A percentile compares a stretch with the other conserved stretches of the same genome.
phyloP scores from a whole-genome alignment of 1,140 invertebrate species.

The Himalopsyche phryganea region DNA sequence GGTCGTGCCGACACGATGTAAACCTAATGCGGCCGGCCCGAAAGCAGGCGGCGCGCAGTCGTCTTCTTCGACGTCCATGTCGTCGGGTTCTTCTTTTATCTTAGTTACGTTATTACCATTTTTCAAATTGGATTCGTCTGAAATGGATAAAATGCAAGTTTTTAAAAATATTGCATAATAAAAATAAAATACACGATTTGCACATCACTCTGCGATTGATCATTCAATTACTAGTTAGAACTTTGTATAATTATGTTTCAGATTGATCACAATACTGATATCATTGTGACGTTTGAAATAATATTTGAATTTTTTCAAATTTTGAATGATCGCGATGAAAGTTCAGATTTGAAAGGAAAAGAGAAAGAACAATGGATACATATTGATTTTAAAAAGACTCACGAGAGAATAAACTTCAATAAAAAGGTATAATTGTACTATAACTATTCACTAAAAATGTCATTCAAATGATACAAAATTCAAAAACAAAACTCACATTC shows the following conservation, averaged over 20 bases:
- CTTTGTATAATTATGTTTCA: no score
- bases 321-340: slow-evolving; percentile 39
- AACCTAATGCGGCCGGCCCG: slow-evolving; percentile 70
- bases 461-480: slow-evolving; percentile 25
- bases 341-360: slow-evolving; percentile 14
- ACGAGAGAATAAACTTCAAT: no score
- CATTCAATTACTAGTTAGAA: no score
- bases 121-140: slow-evolving; percentile 51
- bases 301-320: slow-evolving; percentile 56
- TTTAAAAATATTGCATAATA: slow-evolving; percentile 21
- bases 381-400: no score
- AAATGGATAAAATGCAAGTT: slow-evolving; percentile 27
- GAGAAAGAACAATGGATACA: no score
- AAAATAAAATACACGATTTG: not conserved
- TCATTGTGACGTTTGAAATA: slow-evolving; percentile 25
- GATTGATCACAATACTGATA: slow-evolving; percentile 16
- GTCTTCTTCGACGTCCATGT: slow-evolving; percentile 61
- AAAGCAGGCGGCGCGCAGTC: slow-evolving; percentile 65
- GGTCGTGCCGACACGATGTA: slow-evolving; percentile 73
- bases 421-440: no score
- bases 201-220: not conserved
- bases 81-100: slow-evolving; percentile 61
- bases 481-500: slow-evolving; percentile 62
- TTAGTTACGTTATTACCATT: slow-evolving; percentile 53
- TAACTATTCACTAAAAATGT: no score